These are phyloP conservation scores for Phalacrocorax aristotelis DNA, from an alignment of 2,113 vertebrate species.

Conservation along the genomic window DNA sequence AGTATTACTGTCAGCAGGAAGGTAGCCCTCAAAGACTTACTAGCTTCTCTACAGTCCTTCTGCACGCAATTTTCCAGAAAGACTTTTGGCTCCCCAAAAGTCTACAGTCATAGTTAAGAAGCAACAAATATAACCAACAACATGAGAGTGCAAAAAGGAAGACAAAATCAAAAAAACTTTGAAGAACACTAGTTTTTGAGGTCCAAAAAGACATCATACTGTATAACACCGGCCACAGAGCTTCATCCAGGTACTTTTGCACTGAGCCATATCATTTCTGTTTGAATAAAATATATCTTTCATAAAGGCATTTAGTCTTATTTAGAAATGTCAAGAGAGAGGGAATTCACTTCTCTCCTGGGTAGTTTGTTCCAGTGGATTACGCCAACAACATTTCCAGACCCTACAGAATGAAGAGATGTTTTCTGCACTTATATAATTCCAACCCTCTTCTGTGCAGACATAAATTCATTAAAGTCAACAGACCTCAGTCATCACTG, in stretches of 20 bases:
- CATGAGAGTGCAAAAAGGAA: neutral
- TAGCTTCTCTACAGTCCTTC: neutral
- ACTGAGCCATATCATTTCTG: slow-evolving; percentile 45
- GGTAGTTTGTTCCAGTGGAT: slow-evolving; percentile 57
- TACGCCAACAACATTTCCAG: slow-evolving; percentile 48
- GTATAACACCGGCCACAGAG: neutral
- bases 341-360: slow-evolving; percentile 35
- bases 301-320: slow-evolving; percentile 48
- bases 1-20: neutral
- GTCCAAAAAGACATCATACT: slow-evolving; percentile 12
- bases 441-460: neutral
- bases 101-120: neutral
- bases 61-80: neutral
- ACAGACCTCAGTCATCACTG: neutral
- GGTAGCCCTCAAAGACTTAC: neutral
- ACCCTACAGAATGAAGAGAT: slow-evolving; percentile 36
- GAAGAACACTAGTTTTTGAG: neutral
- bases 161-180: neutral
- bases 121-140: neutral
- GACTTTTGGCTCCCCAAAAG: neutral
- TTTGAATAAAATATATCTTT: slow-evolving; percentile 56
- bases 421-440: slow-evolving; percentile 35
- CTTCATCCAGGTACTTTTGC: slow-evolving; percentile 56
- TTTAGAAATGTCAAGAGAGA: slow-evolving; percentile 45
- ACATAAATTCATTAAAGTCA: slow-evolving; percentile 28